Percentiles rank a stretch among this genome's conserved stretches.
Conservation (phyloP, 1,140 invertebrate genomes). For the Drosophila littoralis region DNA sequence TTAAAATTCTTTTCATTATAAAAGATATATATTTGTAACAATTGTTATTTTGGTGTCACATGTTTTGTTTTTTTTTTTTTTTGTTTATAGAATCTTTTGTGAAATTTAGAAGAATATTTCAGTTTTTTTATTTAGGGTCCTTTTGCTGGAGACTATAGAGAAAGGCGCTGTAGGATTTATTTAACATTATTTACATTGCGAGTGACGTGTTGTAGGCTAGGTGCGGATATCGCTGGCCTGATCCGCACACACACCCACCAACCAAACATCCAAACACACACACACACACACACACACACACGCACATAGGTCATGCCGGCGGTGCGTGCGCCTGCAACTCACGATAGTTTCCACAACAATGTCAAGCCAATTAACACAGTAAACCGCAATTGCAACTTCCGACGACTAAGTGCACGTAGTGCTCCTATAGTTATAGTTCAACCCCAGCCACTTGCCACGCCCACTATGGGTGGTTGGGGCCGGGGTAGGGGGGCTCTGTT, state of each 20-base stretch:
- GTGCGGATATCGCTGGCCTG: background rate
- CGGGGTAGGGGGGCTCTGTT: background rate
- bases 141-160: background rate
- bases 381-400: conserved; percentile 76
- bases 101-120: no score
- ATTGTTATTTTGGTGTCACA: no score
- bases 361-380: conserved; percentile 74
- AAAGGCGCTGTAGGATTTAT: background rate
- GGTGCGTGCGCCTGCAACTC: conserved; percentile 31
- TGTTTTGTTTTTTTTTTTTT: no score
- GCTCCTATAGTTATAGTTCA: conserved; percentile 22
- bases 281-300: background rate
- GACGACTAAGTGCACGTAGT: conserved; percentile 72
- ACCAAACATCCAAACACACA: no score
- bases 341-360: conserved; percentile 55
- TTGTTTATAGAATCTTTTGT: no score
- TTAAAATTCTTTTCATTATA: no score
- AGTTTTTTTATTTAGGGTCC: no score
- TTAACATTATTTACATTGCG: no score
- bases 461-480: background rate
- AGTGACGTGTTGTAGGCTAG: background rate
- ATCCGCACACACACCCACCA: conserved; percentile 8
- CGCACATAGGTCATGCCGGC: background rate
- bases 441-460: background rate
- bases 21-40: no score